These are phyloP conservation scores for Suncus etruscus DNA, from an alignment of 2,113 vertebrate species.

Conservation along the genomic window DNA sequence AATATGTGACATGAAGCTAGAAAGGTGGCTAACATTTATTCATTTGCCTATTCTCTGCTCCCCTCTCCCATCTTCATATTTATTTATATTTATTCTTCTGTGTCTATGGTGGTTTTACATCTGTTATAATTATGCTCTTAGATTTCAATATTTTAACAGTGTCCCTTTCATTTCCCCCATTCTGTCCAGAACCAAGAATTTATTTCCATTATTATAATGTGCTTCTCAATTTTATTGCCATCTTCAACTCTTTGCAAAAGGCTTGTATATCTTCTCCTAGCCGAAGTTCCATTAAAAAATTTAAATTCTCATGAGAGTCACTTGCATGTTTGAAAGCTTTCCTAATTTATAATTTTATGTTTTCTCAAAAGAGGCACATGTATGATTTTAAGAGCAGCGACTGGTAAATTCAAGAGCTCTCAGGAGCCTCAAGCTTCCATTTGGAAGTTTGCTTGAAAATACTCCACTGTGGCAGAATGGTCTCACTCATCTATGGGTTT, in stretches of 20 bases:
- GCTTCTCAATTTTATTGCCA: constrained; percentile 54
- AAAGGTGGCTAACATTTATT: not conserved
- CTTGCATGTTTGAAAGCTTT: constrained; percentile 34
- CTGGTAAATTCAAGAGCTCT: not conserved
- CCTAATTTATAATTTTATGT: constrained; percentile 48
- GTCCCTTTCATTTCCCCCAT: constrained; percentile 23
- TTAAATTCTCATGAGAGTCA: constrained; percentile 50
- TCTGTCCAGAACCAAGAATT: constrained; percentile 56
- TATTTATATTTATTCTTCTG: constrained; percentile 47
- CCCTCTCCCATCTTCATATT: not conserved
- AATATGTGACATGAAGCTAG: not conserved
- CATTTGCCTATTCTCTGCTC: constrained; percentile 15
- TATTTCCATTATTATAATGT: constrained; percentile 59
- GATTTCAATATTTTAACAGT: constrained; percentile 64
- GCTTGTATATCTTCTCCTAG: constrained; percentile 47
- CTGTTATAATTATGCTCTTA: constrained; percentile 54
- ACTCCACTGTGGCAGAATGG: not conserved
- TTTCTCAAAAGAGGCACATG: constrained; percentile 24
- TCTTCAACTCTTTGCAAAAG: constrained; percentile 52
- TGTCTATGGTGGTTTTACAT: not conserved
- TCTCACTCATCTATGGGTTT: no score
- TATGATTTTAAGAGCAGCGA: constrained; percentile 49
- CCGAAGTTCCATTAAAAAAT: constrained; percentile 64
- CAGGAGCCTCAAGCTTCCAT: not conserved
- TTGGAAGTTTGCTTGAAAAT: not conserved